A percentile compares a stretch with the other conserved stretches of the same genome.
phyloP scores from a whole-genome alignment of 2,888 invertebrate genomes.

The Troilus luridus region DNA sequence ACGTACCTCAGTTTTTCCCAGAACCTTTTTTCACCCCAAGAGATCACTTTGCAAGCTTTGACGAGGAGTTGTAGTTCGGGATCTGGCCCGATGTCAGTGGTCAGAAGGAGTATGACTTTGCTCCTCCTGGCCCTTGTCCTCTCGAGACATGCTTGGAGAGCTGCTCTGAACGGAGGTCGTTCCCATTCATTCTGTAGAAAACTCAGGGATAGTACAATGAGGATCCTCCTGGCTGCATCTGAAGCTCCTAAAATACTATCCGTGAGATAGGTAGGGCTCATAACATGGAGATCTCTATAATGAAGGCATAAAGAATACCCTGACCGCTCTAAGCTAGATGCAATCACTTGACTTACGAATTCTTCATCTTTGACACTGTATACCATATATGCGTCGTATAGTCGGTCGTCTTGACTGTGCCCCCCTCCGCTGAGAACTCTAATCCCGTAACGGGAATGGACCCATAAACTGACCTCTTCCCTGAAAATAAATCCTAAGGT shows the following conservation, averaged over 20 bases:
- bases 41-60: slow-evolving; percentile 85
- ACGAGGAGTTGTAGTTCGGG: slow-evolving; percentile 91
- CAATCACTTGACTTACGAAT: slow-evolving; percentile 87
- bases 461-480: slow-evolving; percentile 88
- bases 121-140: slow-evolving; percentile 88
- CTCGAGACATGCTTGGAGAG: slow-evolving; percentile 89
- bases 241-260: slow-evolving; percentile 83
- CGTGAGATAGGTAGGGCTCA: slow-evolving; percentile 67
- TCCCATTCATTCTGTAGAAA: slow-evolving; percentile 96
- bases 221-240: slow-evolving; percentile 87
- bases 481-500: slow-evolving; percentile 88
- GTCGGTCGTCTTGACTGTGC: slow-evolving; percentile 80
- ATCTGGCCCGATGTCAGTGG: slow-evolving; percentile 84
- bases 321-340: slow-evolving; percentile 87
- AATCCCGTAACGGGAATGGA: slow-evolving; percentile 89
- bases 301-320: slow-evolving; percentile 88
- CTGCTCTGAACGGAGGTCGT: slow-evolving; percentile 89
- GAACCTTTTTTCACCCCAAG: slow-evolving; percentile 92
- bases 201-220: slow-evolving; percentile 89
- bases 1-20: slow-evolving; percentile 94
- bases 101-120: slow-evolving; percentile 86
- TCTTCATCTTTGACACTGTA: slow-evolving; percentile 94
- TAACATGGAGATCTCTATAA: slow-evolving; percentile 81
- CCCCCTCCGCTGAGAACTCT: slow-evolving; percentile 76
- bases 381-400: slow-evolving; percentile 93